A percentile compares a stretch with the other conserved stretches of the same genome.
phyloP scores from a whole-genome alignment of 2,888 invertebrate species.

The Chaetogeoica ovagalla region DNA sequence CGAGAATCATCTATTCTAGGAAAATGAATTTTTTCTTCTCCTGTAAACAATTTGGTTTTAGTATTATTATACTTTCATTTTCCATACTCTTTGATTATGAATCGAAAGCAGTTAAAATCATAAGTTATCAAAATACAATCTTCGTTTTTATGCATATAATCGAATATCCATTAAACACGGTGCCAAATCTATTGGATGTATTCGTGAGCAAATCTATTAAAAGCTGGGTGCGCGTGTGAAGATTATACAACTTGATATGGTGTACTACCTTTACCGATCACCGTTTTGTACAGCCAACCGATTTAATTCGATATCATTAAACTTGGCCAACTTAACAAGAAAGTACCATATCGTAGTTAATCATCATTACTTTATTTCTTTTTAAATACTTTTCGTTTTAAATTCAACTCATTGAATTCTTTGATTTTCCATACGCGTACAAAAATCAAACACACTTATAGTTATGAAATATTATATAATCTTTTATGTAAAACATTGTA shows the following conservation, averaged over 20 bases:
- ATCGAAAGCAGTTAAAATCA: neutral
- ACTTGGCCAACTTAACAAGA: constrained; percentile 24
- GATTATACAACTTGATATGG: constrained; percentile 33
- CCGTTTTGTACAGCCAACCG: constrained; percentile 14
- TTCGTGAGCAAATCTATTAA: constrained; percentile 46
- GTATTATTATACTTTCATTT: neutral
- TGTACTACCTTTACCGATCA: constrained; percentile 31
- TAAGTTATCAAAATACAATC: constrained; percentile 15
- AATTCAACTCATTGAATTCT: neutral
- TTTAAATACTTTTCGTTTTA: neutral
- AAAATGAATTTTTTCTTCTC: neutral
- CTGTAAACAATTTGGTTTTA: neutral
- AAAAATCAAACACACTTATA: neutral
- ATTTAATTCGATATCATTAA: constrained; percentile 43
- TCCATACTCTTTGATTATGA: neutral
- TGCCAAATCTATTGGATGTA: constrained; percentile 37
- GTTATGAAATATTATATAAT: neutral
- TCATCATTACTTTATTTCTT: neutral
- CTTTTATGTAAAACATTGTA: neutral
- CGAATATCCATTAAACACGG: constrained; percentile 18
- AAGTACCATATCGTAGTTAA: neutral
- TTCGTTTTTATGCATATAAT: neutral
- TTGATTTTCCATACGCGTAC: neutral
- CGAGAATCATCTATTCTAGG: no score
- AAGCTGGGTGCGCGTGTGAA: constrained; percentile 28